Conservation (phyloP, 2,113 vertebrate genomes). For the Patagioenas fasciata region DNA sequence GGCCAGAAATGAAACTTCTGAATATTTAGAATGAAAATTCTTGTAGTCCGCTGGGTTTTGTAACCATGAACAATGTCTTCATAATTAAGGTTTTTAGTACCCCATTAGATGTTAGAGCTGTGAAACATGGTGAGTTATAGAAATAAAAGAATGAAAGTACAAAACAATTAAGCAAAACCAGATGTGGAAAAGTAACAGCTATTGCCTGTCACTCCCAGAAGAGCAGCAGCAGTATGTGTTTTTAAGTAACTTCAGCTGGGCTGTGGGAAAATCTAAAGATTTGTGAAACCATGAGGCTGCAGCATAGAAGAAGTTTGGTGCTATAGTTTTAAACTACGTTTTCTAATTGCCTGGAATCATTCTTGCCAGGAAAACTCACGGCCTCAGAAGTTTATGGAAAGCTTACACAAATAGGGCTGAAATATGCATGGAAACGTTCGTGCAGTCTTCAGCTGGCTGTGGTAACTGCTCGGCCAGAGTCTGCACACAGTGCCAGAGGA, state of each 20-base stretch:
- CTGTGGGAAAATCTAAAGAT: conserved; percentile 47
- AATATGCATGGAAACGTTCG: conserved; percentile 48
- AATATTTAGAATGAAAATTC: conserved; percentile 27
- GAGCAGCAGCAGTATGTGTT: not conserved
- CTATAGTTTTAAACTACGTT: conserved; percentile 11
- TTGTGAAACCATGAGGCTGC: conserved; percentile 11
- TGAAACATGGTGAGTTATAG: conserved; percentile 46
- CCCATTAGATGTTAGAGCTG: not conserved
- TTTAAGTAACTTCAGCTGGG: conserved; percentile 47
- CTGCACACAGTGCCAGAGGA: not conserved
- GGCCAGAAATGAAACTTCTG: not conserved
- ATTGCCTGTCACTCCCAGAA: conserved; percentile 42
- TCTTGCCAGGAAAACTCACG: conserved; percentile 27
- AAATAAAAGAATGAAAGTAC: conserved; percentile 53
- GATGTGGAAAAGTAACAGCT: conserved; percentile 43
- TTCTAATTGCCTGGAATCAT: not conserved
- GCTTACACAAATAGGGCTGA: conserved; percentile 55
- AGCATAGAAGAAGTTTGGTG: not conserved
- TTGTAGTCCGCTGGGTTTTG: not conserved
- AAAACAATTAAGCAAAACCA: conserved; percentile 65
- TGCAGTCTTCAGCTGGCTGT: conserved; percentile 16
- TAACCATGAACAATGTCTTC: conserved; percentile 7
- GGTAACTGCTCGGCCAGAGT: not conserved
- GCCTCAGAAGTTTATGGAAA: conserved; percentile 31
- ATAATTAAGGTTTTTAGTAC: conserved; percentile 27